Evolutionary conservation across 2,113 vertebrate genomes (phyloP), one percentile per base, ranked within the genome.

Genomic region (Thunnus thynnus): DNA sequence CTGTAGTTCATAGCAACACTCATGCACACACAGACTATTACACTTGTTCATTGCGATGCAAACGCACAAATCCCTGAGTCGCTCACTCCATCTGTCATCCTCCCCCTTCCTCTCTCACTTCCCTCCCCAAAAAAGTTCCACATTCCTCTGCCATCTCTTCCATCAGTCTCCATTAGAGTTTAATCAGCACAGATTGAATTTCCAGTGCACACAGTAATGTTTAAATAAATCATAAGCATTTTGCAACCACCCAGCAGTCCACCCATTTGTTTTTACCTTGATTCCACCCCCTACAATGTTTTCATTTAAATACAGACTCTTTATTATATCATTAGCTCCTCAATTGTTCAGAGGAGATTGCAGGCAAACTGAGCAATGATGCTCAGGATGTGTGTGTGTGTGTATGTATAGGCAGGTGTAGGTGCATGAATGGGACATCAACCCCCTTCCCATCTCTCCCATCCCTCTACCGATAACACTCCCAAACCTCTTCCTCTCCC

Each of bases 101-200:
- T 12, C 52, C 13, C 30, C 11, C 14, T 4, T 20, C 22, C 2
- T 25, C 18, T 32, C 32, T 25, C 41, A n/a, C 17, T 67, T 4
- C 1, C 2, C 22, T 20, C 30, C 46, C 27, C 3, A 25, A 71
- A 70, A 82, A 65, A 60, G 8, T 32, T 60, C 36, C 41, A 17
- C 18, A n/a, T 32, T n/a, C 20, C 22, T 57, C 57, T 48, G 41
- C 30, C 25, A 25, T 57, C 18, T 14, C 71, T 54, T 50, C 27
- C 68, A 83, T 88, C 66, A 4, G 68, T 86, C 71, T 79, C 80
- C 64, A 77, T 88, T 82, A 85, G 58, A 74, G 69, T 77, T 79
- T 80, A 73, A 87, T 88, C 65, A 80, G 79, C 46, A 13, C 54
- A 47, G 66, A 85, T 82, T 85, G 57, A 68, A 71, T 87, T 81